Conservation (phyloP, 2,888 invertebrate genomes). For the Chrysolina americana region DNA sequence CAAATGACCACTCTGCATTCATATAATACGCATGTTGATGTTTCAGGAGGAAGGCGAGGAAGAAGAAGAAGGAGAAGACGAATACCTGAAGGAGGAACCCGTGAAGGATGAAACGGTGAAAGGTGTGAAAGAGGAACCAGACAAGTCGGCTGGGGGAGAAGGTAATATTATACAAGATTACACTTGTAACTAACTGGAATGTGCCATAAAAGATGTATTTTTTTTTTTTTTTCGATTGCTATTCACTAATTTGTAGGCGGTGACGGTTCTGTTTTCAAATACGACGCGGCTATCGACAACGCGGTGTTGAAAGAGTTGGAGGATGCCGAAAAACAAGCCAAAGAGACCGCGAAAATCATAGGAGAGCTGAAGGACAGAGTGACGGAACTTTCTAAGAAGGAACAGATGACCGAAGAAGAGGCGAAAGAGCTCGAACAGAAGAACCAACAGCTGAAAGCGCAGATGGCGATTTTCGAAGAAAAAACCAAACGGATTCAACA, state of each 20-base stretch:
- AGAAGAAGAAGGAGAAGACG: constrained; percentile 25
- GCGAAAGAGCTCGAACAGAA: constrained; percentile 73
- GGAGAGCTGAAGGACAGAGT: constrained; percentile 67
- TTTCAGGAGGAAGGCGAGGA: constrained; percentile 34
- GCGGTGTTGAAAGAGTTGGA: constrained; percentile 69
- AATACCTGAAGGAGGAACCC: neutral
- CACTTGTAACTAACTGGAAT: neutral
- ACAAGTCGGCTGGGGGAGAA: constrained; percentile 7
- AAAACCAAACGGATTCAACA: constrained; percentile 75
- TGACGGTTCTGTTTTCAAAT: constrained; percentile 50
- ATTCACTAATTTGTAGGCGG: neutral
- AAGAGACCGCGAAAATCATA: constrained; percentile 69
- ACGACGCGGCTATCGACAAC: constrained; percentile 58
- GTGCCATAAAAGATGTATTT: neutral
- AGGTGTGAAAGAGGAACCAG: neutral
- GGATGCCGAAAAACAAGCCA: constrained; percentile 70
- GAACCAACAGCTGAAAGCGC: constrained; percentile 73
- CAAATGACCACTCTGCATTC: no score
- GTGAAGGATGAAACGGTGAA: neutral
- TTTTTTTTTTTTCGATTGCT: neutral
- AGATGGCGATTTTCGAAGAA: constrained; percentile 76
- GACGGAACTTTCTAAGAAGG: constrained; percentile 71
- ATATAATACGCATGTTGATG: neutral
- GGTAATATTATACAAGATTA: neutral
- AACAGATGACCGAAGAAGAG: constrained; percentile 74